These are phyloP conservation scores for Drosophila sturtevanti DNA, from an alignment of 1,140 invertebrate species.

Conservation along the genomic window DNA sequence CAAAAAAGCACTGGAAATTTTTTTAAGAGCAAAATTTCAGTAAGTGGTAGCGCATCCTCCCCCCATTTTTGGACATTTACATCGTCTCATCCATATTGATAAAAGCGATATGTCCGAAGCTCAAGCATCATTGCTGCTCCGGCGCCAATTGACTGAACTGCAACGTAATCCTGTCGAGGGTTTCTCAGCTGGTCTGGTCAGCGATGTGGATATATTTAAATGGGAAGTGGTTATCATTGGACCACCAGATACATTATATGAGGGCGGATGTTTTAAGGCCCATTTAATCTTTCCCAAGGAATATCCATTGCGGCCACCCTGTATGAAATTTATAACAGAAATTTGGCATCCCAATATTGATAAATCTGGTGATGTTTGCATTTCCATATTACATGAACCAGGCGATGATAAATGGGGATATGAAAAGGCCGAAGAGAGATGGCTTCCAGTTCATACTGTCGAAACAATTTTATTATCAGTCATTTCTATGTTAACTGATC, in stretches of 20 bases:
- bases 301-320: conserved; percentile 98
- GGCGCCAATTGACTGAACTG: conserved; percentile 97
- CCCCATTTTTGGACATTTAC: neutral
- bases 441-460: conserved; percentile 99
- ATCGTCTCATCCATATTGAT: neutral
- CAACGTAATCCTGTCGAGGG: conserved; percentile 93
- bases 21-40: conserved; percentile 60
- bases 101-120: conserved; percentile 90
- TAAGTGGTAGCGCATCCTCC: conserved; percentile 28
- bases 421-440: conserved; percentile 98
- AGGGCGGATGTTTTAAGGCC: conserved; percentile 98
- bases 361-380: conserved; percentile 98
- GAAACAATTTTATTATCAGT: conserved; percentile 99
- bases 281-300: conserved; percentile 98
- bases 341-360: conserved; percentile 99
- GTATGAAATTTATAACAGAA: conserved; percentile 99
- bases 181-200: conserved; percentile 98
- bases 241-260: conserved; percentile 98
- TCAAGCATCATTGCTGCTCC: conserved; percentile 96
- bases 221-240: conserved; percentile 99
- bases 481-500: conserved; percentile 99
- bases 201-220: conserved; percentile 97
- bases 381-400: conserved; percentile 99
- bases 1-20: conserved; percentile 36
- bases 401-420: conserved; percentile 98